Conservation (phyloP, 2,888 invertebrate genomes). For the Lasius fuliginosus region DNA sequence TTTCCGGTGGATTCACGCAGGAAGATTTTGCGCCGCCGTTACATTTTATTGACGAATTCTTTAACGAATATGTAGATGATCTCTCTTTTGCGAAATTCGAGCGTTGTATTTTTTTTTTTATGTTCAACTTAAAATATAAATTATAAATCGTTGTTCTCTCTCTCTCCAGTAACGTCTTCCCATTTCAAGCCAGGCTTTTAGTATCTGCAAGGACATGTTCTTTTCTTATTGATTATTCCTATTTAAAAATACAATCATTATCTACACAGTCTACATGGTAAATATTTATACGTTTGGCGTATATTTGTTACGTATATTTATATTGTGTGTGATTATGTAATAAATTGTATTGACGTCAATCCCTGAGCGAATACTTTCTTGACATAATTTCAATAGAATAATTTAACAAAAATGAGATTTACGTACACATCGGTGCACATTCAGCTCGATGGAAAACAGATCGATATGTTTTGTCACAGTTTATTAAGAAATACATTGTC, state of each 20-base stretch:
- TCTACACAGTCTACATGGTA: slow-evolving; percentile 15
- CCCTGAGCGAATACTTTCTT: slow-evolving; percentile 15
- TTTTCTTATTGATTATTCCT: slow-evolving; percentile 26
- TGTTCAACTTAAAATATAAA: slow-evolving; percentile 1
- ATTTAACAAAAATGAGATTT: slow-evolving; percentile 43
- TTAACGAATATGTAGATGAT: not conserved
- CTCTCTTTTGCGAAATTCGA: not conserved
- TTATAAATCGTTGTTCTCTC: not conserved
- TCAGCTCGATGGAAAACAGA: slow-evolving; percentile 13
- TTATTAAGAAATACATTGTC: slow-evolving; percentile 21
- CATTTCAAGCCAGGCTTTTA: not conserved
- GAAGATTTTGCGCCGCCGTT: not conserved
- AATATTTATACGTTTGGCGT: slow-evolving; percentile 43
- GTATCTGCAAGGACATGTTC: not conserved
- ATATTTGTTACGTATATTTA: no score
- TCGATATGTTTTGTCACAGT: not conserved
- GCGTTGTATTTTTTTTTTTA: not conserved
- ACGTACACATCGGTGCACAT: slow-evolving; percentile 25
- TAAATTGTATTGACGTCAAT: slow-evolving; percentile 13
- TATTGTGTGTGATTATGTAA: slow-evolving; percentile 4
- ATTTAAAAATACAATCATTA: slow-evolving; percentile 24
- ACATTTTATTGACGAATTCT: not conserved
- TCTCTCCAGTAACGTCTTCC: not conserved
- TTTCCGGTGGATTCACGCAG: not conserved
- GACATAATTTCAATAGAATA: slow-evolving; percentile 29